Base-by-base conservation (phyloP, 2,113 vertebrate genomes). In the Megalops atlanticus region DNA sequence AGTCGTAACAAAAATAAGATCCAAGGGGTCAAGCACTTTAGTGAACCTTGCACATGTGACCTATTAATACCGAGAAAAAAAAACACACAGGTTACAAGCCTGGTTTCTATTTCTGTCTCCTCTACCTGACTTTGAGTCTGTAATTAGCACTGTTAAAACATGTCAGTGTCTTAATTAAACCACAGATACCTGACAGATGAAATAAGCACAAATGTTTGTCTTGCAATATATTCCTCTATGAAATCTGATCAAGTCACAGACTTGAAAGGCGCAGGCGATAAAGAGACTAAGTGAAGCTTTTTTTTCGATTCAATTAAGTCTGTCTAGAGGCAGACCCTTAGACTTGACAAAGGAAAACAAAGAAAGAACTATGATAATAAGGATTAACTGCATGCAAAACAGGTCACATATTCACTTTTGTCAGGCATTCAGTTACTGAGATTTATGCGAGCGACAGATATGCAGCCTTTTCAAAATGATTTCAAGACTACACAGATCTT, bases 111-210 rank as follows among this genome's bases (percentile, higher is more conserved):
- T 84, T 85, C 77, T 77, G 83, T 41, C 76, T 83, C 43, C 18
- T 76, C 78, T 64, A 80, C 84, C 71, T 85, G 78, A 85, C 80
- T 80, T 27, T 79, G 74, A 39, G n/a, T 80, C 80, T 84, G 83
- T 80, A 81, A 85, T 79, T 84, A 86, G 81, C 77, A 71, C 68
- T 52, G 68, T 79, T 82, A 41, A 84, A 89, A 90, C 82, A 81
- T 86, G 87, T 89, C 79, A 36, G 84, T 83, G 83, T 79, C 64
- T 78, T 41, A 38, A 77, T 77, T 71, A 85, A 84, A 90, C 77
- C 84, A 58, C 87, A 85, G 73, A 81, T 84, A 82, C 68, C 79
- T 88, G 84, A 84, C 85, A 90, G 83, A 85, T 86, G 43, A 80
- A 80, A 79, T 80, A 39, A 71, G 68, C 27, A 49, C 64, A 78